phyloP scores from a whole-genome alignment of 2,888 invertebrate species.

The Phlogophora meticulosa region DNA sequence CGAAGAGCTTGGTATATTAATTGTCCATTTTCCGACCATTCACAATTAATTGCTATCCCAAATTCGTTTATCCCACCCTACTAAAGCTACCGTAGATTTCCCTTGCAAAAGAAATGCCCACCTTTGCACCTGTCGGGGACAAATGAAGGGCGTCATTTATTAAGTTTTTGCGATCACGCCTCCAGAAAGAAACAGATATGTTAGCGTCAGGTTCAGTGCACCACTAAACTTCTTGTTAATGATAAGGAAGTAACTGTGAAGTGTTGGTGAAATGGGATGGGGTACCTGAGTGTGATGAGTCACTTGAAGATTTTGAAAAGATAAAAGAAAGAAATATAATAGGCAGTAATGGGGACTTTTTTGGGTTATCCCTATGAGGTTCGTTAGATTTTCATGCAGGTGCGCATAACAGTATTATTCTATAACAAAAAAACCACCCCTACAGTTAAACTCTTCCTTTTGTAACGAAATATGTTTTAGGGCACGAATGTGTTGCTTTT shows the following conservation, averaged over 20 bases:
- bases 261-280: neutral
- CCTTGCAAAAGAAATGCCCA: slow-evolving; percentile 2
- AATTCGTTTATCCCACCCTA: too few relatives aligned
- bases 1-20: too few relatives aligned
- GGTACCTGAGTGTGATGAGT: neutral
- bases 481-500: slow-evolving; percentile 39
- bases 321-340: neutral
- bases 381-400: slow-evolving; percentile 25
- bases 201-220: slow-evolving; percentile 11
- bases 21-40: too few relatives aligned
- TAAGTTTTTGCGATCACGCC: slow-evolving; percentile 24
- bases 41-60: too few relatives aligned
- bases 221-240: slow-evolving; percentile 30
- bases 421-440: neutral
- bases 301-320: neutral
- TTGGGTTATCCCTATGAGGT: neutral
- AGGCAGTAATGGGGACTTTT: too few relatives aligned
- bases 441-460: neutral
- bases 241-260: neutral
- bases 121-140: slow-evolving; percentile 28
- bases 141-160: slow-evolving; percentile 36
- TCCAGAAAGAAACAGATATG: slow-evolving; percentile 15
- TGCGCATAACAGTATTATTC: neutral
- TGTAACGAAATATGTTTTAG: slow-evolving; percentile 12
- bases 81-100: neutral